phyloP scores from a whole-genome alignment of 2,888 invertebrate species.

The Catocala fraxini region DNA sequence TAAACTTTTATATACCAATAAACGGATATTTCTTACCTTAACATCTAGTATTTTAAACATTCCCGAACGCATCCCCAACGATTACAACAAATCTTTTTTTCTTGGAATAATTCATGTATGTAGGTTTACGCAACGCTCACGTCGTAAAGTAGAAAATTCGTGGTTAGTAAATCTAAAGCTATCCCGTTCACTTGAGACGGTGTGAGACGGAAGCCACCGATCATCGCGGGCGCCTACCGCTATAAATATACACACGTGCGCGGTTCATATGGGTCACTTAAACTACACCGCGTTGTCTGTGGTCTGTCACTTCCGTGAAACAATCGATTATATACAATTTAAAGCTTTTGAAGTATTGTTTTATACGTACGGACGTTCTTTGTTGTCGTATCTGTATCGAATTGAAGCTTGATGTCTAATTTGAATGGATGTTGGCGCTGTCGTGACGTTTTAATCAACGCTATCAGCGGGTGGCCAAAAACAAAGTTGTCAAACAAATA shows the following conservation, averaged over 20 bases:
- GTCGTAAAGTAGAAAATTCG: not conserved
- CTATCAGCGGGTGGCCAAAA: too few relatives aligned
- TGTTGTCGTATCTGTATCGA: not conserved
- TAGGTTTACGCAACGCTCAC: too few relatives aligned
- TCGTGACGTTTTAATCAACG: too few relatives aligned
- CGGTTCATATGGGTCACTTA: constrained; percentile 35
- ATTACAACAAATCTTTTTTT: too few relatives aligned
- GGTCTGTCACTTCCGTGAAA: constrained; percentile 14
- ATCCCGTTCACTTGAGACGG: constrained; percentile 12
- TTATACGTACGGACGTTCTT: not conserved
- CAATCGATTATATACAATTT: constrained; percentile 10
- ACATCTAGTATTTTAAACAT: too few relatives aligned
- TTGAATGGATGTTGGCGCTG: too few relatives aligned
- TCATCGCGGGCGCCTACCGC: constrained; percentile 34
- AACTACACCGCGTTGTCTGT: constrained; percentile 15
- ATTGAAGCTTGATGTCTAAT: too few relatives aligned
- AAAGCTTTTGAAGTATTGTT: constrained; percentile 2
- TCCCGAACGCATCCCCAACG: too few relatives aligned
- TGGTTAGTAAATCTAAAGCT: constrained; percentile 25
- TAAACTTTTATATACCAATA: too few relatives aligned
- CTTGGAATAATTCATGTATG: too few relatives aligned
- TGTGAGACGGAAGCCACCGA: constrained; percentile 45
- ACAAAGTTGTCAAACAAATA: too few relatives aligned
- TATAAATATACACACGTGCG: constrained; percentile 44
- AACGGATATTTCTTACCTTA: too few relatives aligned